Percentiles rank a stretch among this genome's conserved stretches.
Conservation (phyloP, 2,113 vertebrate species). For the Macrotis lagotis region DNA sequence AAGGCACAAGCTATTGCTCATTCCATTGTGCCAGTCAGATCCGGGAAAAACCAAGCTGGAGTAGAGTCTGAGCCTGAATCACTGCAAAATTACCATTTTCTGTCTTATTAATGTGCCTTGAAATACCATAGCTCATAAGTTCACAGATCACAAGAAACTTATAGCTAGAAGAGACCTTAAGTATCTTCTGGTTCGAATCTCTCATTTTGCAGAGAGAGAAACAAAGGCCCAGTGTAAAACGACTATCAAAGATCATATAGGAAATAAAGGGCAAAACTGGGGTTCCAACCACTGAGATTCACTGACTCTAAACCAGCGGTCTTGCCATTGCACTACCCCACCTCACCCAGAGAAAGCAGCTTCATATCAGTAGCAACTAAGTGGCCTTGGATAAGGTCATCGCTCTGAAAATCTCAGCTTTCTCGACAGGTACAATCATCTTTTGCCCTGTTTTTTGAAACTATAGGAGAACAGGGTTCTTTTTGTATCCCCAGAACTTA, state of each 20-base stretch:
- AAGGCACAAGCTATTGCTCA: background rate
- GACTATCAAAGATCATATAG: background rate
- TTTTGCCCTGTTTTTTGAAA: background rate
- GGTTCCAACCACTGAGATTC: background rate
- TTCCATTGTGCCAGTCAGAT: background rate
- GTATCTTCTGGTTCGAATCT: background rate
- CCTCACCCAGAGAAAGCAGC: background rate
- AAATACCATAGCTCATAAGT: background rate
- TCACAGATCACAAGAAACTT: background rate
- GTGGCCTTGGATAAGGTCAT: background rate
- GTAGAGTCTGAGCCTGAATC: background rate
- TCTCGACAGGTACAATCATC: background rate
- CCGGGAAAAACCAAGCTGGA: background rate
- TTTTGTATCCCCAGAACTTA: background rate
- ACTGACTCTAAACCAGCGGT: background rate
- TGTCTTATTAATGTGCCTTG: background rate
- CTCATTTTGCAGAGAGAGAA: background rate
- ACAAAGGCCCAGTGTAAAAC: background rate
- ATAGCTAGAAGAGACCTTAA: background rate
- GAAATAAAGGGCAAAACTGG: background rate
- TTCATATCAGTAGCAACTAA: background rate
- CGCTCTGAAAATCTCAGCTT: background rate
- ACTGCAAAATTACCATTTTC: background rate
- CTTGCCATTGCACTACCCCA: background rate
- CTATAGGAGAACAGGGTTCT: background rate